Evolutionary conservation across 30 jellyfish, hydroid and myxozoan genomes (phyloP).

Genomic region (Mastigias papua): DNA sequence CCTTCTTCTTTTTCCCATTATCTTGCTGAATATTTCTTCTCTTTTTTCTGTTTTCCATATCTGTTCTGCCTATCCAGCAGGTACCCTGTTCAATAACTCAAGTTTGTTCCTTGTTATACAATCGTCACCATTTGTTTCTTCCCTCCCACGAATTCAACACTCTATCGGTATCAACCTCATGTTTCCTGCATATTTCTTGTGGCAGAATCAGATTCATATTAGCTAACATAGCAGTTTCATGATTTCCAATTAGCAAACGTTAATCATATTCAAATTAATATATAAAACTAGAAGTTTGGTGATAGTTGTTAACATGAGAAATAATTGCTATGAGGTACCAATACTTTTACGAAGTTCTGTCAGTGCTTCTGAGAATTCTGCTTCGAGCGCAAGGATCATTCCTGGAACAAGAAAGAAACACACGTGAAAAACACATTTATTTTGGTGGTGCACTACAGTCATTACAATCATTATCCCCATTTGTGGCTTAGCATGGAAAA

Average conservation of each 20-base stretch:
- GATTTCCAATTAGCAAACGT: background rate
- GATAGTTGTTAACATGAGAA: background rate
- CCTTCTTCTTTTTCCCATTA: too few relatives aligned
- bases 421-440: background rate
- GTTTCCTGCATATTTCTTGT: too few relatives aligned
- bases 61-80: too few relatives aligned
- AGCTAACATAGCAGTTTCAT: background rate
- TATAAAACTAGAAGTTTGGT: background rate
- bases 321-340: conserved; percentile 21
- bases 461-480: too few relatives aligned
- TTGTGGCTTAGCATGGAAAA: too few relatives aligned
- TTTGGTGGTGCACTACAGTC: background rate
- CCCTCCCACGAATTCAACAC: too few relatives aligned
- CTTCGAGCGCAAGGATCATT: conserved; percentile 62
- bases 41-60: too few relatives aligned
- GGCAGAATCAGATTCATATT: background rate
- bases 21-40: too few relatives aligned
- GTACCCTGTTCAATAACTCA: too few relatives aligned
- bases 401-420: conserved; percentile 26
- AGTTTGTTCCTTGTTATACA: too few relatives aligned
- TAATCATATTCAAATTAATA: background rate
- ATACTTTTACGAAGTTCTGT: conserved; percentile 50
- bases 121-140: too few relatives aligned
- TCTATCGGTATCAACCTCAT: too few relatives aligned
- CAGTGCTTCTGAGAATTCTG: conserved; percentile 49